Evolutionary conservation across 2,888 invertebrate genomes (phyloP).

Genomic region (Cheilosia scutellata): DNA sequence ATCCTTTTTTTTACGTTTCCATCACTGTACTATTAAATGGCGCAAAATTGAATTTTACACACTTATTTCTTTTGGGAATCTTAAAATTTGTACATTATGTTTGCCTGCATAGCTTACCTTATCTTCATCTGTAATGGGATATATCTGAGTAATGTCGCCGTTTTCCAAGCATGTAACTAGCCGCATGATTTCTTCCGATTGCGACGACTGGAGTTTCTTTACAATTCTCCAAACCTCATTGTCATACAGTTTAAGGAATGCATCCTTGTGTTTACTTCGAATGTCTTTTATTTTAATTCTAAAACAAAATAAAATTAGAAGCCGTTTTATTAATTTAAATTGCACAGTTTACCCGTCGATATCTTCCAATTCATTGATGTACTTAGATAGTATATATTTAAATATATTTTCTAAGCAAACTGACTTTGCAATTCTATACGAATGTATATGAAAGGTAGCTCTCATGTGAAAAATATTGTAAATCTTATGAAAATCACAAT

Average conservation of each 20-base stretch:
- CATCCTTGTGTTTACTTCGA: constrained; percentile 23
- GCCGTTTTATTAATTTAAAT: background rate
- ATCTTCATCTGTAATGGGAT: constrained; percentile 19
- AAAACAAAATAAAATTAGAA: background rate
- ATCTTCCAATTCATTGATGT: background rate
- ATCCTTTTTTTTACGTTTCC: too few species aligned
- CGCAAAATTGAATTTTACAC: background rate
- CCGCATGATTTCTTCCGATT: constrained; percentile 3
- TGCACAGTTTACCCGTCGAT: constrained; percentile 45
- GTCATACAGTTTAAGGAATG: constrained; percentile 59
- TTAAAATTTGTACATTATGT: background rate
- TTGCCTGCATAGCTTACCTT: constrained; percentile 23
- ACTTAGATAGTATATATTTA: constrained; percentile 8
- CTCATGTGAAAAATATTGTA: constrained; percentile 85
- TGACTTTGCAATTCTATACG: constrained; percentile 83
- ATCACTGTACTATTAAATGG: too few species aligned
- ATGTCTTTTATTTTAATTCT: constrained; percentile 52
- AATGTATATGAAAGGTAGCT: constrained; percentile 83
- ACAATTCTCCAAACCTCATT: constrained; percentile 44
- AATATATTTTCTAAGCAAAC: constrained; percentile 48
- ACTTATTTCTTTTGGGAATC: background rate
- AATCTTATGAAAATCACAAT: constrained; percentile 84
- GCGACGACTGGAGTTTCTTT: background rate
- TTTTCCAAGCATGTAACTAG: constrained; percentile 50
- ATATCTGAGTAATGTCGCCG: constrained; percentile 5